Conservation (phyloP, 2,797 vertebrate species). For the Sebastes vulpes region DNA sequence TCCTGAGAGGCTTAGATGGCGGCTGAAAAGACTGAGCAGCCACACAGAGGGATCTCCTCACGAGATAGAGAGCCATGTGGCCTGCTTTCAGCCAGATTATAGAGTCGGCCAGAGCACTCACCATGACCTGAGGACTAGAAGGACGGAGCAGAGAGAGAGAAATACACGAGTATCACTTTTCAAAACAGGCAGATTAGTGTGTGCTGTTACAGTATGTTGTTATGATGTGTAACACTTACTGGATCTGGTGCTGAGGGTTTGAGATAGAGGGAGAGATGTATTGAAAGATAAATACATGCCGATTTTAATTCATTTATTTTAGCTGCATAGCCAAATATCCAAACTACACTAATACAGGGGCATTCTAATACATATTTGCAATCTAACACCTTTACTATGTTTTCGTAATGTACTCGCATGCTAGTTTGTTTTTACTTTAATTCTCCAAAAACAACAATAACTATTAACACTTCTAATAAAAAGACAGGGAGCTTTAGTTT, state of each 20-base stretch:
- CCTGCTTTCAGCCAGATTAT: conserved; percentile 76
- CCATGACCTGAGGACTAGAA: conserved; percentile 39
- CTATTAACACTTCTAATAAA: neutral
- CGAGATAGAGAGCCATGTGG: conserved; percentile 75
- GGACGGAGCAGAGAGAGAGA: conserved; percentile 6
- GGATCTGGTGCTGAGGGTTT: neutral
- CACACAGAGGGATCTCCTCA: conserved; percentile 80
- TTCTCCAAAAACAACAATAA: neutral
- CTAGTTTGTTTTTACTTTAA: neutral
- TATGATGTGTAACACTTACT: neutral
- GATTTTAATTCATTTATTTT: neutral
- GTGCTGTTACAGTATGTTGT: neutral
- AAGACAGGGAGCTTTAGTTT: neutral
- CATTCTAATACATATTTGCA: neutral
- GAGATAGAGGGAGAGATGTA: neutral
- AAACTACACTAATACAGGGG: neutral
- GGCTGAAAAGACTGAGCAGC: conserved; percentile 78
- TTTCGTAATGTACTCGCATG: neutral
- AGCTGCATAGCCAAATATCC: neutral
- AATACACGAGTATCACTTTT: conserved; percentile 41
- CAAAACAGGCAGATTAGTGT: conserved; percentile 48
- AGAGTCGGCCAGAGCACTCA: conserved; percentile 39
- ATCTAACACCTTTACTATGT: neutral
- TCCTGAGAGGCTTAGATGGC: conserved; percentile 79
- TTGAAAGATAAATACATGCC: neutral